A percentile compares a stretch with the other conserved stretches of the same genome.
These are phyloP conservation scores for Chloebia gouldiae DNA, from an alignment of 2,113 vertebrate species.

Conservation along the genomic window DNA sequence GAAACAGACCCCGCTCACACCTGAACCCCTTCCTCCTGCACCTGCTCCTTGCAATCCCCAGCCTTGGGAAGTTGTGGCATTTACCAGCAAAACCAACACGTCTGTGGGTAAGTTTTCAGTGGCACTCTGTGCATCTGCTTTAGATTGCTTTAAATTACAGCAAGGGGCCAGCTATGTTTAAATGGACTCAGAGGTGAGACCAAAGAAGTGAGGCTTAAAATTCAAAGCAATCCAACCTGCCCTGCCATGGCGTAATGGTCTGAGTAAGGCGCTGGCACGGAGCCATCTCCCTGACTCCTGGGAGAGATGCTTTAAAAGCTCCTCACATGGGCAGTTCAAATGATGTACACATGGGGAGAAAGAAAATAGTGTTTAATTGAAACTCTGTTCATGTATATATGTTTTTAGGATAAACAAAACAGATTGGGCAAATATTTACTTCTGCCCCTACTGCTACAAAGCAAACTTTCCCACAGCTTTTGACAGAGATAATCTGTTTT, in stretches of 20 bases:
- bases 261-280: background rate
- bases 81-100: fast-evolving
- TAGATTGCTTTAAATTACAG: background rate
- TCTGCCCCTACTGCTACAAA: slow-evolving; percentile 17
- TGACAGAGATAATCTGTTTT: slow-evolving; percentile 23
- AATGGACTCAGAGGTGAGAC: background rate
- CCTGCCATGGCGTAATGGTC: background rate
- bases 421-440: slow-evolving; percentile 42
- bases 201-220: slow-evolving; percentile 8
- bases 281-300: background rate
- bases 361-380: background rate
- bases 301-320: background rate
- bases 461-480: slow-evolving; percentile 63
- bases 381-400: background rate
- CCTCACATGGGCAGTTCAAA: background rate
- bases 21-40: background rate
- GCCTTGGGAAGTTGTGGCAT: fast-evolving
- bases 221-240: background rate
- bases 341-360: background rate
- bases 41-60: background rate
- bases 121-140: background rate
- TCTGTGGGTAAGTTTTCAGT: background rate
- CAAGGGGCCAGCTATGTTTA: background rate
- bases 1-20: background rate
- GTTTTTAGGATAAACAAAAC: slow-evolving; percentile 42